These are phyloP conservation scores for Charadrius vociferus DNA, from an alignment of 2,113 vertebrate genomes.

Conservation along the genomic window DNA sequence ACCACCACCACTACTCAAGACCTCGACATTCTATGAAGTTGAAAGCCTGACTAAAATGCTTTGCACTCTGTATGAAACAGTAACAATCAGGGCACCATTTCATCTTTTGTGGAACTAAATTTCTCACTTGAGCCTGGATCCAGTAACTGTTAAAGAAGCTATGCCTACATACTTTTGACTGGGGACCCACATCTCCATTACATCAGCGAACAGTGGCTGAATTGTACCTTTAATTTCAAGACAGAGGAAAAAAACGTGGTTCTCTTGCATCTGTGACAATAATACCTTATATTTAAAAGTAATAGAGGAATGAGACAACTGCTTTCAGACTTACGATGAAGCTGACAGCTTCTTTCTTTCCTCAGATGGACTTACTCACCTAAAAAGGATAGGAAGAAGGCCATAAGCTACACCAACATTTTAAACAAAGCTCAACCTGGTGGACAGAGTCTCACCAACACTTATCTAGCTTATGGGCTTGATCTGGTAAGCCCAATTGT, in stretches of 20 bases:
- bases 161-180: neutral
- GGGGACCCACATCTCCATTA: neutral
- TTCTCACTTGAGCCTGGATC: neutral
- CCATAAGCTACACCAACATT: neutral
- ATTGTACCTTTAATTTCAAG: neutral
- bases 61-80: neutral
- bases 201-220: accelerated
- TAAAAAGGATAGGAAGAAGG: neutral
- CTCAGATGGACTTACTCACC: neutral
- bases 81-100: neutral
- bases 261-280: neutral
- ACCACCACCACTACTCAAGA: neutral
- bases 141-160: neutral
- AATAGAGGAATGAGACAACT: neutral
- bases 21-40: neutral
- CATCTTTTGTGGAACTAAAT: neutral
- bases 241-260: neutral
- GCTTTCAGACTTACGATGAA: neutral
- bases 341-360: neutral
- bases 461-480: neutral
- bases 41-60: neutral
- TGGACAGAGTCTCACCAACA: neutral
- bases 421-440: neutral
- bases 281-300: neutral
- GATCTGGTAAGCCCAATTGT: neutral